Percentiles rank a stretch among this genome's conserved stretches.
phyloP scores from a whole-genome alignment of 2,797 vertebrate genomes.

The Limnodromus scolopaceus region DNA sequence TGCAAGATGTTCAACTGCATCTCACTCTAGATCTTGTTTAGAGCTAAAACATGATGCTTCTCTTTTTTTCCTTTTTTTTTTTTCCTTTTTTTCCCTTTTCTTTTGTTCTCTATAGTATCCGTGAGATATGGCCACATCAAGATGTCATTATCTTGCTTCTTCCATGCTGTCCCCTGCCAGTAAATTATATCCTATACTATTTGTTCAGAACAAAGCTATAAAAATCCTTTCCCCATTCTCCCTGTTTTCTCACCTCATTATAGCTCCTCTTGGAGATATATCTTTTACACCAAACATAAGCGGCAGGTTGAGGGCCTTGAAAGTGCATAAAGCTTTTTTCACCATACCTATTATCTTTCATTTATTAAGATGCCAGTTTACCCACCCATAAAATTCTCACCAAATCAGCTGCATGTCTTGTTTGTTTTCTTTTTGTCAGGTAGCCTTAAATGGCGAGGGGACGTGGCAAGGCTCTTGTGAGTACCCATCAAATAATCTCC shows the following conservation, averaged over 20 bases:
- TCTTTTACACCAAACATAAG: background rate
- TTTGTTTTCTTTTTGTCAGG: background rate
- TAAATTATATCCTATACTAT: background rate
- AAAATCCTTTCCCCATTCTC: background rate
- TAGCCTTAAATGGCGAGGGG: background rate
- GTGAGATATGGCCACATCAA: background rate
- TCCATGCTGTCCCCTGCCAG: background rate
- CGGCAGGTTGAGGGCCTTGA: background rate
- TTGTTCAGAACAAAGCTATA: background rate
- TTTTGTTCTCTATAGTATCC: background rate
- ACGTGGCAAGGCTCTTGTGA: background rate
- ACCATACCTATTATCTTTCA: background rate
- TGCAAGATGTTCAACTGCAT: background rate
- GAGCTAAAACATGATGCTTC: background rate
- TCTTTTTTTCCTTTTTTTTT: no score
- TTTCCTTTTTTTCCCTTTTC: fast-evolving
- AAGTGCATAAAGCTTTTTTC: background rate
- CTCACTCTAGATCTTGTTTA: background rate
- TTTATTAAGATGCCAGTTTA: background rate
- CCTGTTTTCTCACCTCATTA: background rate
- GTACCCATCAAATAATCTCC: background rate
- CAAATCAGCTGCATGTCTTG: background rate
- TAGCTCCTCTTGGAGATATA: background rate
- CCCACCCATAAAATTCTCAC: background rate
- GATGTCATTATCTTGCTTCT: background rate